These are phyloP conservation scores for Cladopsammia gracilis DNA, from an alignment of 64 coral and sea anemone species.

Conservation along the genomic window DNA sequence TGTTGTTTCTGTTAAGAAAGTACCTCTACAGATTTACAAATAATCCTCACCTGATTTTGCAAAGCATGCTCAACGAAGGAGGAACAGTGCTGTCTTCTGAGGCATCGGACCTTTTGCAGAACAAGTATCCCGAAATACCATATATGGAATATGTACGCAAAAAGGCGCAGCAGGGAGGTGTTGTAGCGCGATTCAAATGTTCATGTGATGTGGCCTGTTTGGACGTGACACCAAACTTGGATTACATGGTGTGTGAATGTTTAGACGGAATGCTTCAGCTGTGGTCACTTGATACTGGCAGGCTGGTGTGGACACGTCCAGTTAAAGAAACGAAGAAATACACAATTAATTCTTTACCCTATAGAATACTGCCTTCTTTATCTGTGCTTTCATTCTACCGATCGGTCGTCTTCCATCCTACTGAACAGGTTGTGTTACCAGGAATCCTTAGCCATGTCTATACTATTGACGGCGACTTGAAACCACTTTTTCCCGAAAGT, in stretches of 20 bases:
- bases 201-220: too few relatives aligned
- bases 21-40: not conserved
- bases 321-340: too few relatives aligned
- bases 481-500: not conserved
- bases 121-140: slow-evolving; percentile 15
- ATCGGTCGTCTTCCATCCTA: not conserved
- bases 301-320: too few relatives aligned
- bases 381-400: not conserved
- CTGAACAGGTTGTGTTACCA: not conserved
- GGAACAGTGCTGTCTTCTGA: not conserved
- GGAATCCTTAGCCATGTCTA: not conserved
- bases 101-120: not conserved
- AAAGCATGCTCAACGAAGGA: slow-evolving; percentile 6
- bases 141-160: slow-evolving; percentile 8
- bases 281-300: too few relatives aligned
- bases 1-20: not conserved
- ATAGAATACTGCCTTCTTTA: too few relatives aligned
- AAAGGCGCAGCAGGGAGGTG: too few relatives aligned
- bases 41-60: not conserved
- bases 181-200: too few relatives aligned
- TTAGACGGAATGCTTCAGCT: too few relatives aligned
- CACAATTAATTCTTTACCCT: too few relatives aligned
- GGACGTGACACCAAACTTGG: too few relatives aligned
- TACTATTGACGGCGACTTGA: not conserved
- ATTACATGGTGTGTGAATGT: too few relatives aligned